Conservation (phyloP, 2,797 vertebrate species). For the Brachyrhaphis roseni region DNA sequence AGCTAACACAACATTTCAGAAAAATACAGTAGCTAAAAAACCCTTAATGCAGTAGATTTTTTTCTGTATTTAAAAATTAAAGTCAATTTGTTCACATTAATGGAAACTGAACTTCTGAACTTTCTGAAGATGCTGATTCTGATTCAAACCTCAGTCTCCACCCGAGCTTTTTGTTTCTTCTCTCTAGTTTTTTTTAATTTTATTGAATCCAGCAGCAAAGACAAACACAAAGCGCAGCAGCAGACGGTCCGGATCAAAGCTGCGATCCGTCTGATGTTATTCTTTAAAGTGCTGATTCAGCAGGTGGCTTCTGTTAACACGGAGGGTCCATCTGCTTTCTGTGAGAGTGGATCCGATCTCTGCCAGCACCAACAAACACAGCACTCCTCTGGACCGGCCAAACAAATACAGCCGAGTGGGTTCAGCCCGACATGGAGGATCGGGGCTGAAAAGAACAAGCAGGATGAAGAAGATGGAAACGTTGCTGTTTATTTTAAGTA, state of each 20-base stretch:
- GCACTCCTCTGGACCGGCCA: not conserved
- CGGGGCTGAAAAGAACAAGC: not conserved
- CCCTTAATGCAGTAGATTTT: too few species aligned
- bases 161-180: not conserved
- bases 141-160: not conserved
- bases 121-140: not conserved
- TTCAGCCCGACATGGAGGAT: not conserved
- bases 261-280: constrained; percentile 1
- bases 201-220: constrained; percentile 4
- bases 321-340: constrained; percentile 23
- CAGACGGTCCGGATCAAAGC: constrained; percentile 23
- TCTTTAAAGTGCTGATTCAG: constrained; percentile 19
- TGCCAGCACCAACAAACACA: constrained; percentile 34
- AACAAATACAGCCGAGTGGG: not conserved
- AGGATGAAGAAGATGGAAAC: not conserved
- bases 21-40: not conserved
- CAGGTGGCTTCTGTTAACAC: constrained; percentile 29
- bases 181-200: not conserved
- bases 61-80: not conserved
- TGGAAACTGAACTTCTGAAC: not conserved
- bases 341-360: constrained; percentile 9
- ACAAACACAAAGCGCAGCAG: not conserved
- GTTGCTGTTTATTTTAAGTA: not conserved
- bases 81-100: not conserved
- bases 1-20: not conserved